Evolutionary conservation across 2,888 invertebrate species (phyloP), one percentile per base, ranked within the genome.

Genomic region (Yponomeuta sedellus): DNA sequence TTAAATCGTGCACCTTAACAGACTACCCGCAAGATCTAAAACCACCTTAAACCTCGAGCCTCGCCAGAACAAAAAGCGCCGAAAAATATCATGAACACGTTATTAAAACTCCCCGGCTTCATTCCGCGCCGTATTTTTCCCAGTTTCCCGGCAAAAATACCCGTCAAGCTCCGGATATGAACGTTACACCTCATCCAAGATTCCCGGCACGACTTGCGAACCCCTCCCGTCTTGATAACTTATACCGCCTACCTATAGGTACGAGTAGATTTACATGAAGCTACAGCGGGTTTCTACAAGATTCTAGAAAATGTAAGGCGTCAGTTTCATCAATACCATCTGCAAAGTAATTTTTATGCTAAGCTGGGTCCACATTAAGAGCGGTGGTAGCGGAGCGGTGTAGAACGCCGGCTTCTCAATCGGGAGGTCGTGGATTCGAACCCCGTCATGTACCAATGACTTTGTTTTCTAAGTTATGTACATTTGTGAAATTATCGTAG

Each of bases 41-140:
- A 34, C 6, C 34, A 34, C 34, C 34, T 88, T 89, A 85, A 87
- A 2, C 44, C 8, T 5, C 44, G 44, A 12, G 16, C 2, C 44
- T 52, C 44, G 44, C 44, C 44, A 83, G 25, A 61, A 61, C 61
- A 61, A 61, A 61, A 61, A 61, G 11, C 20, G 10, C 20, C 44
- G 34, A 20, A 28, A 34, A 34, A 61, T 61, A 25, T 61, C 61
- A 61, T 61, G 28, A 61, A 61, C 61, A 61, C 61, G n/a, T 61
- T 61, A 61, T 61, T 61, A 61, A 61, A 61, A n/a, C 59, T 22
- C 25, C 61, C 34, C 44, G 44, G 44, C 16, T n/a, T 28, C 12
- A 61, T 28, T 25, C 28, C 16, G 44, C 16, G 16, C 16, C 16
- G 16, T 52, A 52, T 52, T 52, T 52, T 52, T 52, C 44, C 16